A percentile compares a stretch with the other conserved stretches of the same genome.
Conservation (phyloP, 2,797 vertebrate species). For the Iguana delicatissima region DNA sequence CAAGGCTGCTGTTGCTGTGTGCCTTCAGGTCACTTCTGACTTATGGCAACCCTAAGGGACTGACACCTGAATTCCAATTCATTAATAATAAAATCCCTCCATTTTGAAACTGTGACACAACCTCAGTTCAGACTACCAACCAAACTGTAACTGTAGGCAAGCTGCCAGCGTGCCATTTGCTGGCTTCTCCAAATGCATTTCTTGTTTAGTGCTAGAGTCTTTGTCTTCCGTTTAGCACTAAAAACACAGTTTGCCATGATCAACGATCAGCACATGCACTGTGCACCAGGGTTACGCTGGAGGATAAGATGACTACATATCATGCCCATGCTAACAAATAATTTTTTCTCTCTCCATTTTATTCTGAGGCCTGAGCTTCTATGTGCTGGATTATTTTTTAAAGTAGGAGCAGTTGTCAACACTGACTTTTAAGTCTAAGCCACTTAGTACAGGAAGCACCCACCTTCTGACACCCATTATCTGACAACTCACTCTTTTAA, state of each 20-base stretch:
- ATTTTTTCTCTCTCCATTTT: too few species aligned
- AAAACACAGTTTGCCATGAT: neutral
- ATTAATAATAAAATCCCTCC: neutral
- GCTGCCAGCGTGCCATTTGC: neutral
- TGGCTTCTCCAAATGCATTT: neutral
- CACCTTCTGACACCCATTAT: too few species aligned
- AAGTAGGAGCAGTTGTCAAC: neutral
- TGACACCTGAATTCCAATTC: neutral
- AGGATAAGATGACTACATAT: neutral
- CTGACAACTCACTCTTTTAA: too few species aligned
- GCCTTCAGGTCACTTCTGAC: too few species aligned
- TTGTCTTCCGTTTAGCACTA: neutral
- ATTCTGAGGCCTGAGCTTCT: neutral
- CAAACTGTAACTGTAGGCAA: neutral
- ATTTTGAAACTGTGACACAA: neutral
- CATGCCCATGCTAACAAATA: neutral
- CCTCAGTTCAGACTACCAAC: neutral
- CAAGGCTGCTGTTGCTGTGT: neutral
- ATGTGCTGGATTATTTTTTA: neutral
- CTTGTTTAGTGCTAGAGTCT: neutral
- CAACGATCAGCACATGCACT: neutral
- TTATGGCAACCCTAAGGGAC: too few species aligned
- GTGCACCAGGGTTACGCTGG: neutral
- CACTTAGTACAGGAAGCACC: neutral
- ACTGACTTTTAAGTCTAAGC: neutral